phyloP scores from a whole-genome alignment of 2,113 vertebrate species.

The Platysternon megacephalum region DNA sequence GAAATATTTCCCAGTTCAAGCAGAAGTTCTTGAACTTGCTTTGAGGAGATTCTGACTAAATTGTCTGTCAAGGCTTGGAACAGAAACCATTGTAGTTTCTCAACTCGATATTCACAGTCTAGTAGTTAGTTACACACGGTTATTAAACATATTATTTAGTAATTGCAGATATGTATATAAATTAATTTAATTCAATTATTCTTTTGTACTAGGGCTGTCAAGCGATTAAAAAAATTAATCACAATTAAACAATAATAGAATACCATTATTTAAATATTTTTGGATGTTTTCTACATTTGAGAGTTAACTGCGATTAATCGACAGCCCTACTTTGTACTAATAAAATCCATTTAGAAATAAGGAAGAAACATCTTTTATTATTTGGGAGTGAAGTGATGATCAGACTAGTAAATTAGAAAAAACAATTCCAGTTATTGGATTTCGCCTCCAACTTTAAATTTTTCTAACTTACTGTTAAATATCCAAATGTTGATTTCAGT shows the following conservation, averaged over 20 bases:
- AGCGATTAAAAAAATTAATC: no score
- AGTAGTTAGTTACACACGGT: no score
- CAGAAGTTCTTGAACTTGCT: not conserved
- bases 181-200: no score
- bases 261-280: no score
- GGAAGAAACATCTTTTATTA: not conserved
- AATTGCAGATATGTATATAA: not conserved
- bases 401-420: not conserved
- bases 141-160: not conserved
- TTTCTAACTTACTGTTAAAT: not conserved
- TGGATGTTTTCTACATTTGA: no score
- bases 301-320: no score
- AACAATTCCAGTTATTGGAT: not conserved
- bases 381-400: not conserved
- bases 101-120: accelerated
- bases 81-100: not conserved
- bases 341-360: not conserved
- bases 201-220: no score
- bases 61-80: not conserved
- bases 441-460: not conserved
- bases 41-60: not conserved
- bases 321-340: not conserved
- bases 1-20: not conserved
- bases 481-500: not conserved
- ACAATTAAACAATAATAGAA: no score